Evolutionary conservation across 2,888 invertebrate species (phyloP).

Genomic region (Dascillus cervinus): DNA sequence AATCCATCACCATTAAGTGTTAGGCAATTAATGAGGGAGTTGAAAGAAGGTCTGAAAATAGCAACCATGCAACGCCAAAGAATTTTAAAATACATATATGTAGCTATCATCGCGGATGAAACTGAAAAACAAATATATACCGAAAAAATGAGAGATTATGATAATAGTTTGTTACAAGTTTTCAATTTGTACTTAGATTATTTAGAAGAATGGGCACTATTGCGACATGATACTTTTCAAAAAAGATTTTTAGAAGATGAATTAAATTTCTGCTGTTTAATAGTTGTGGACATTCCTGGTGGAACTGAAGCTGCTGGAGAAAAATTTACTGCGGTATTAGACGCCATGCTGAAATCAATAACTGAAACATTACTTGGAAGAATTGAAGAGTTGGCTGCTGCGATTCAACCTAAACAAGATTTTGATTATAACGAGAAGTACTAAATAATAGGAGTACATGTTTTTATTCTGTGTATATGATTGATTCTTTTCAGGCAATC

Average conservation of each 20-base stretch:
- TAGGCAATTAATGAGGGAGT: slow-evolving; percentile 73
- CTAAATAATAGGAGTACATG: slow-evolving; percentile 20
- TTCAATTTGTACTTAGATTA: slow-evolving; percentile 77
- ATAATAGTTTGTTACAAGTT: slow-evolving; percentile 60
- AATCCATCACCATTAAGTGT: slow-evolving; percentile 82
- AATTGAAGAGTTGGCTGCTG: slow-evolving; percentile 37
- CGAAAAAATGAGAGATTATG: slow-evolving; percentile 62
- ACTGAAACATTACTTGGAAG: slow-evolving; percentile 42
- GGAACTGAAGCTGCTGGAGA: slow-evolving; percentile 67
- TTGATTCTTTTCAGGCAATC: slow-evolving; percentile 45
- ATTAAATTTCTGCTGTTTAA: slow-evolving; percentile 77
- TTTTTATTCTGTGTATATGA: slow-evolving; percentile 27
- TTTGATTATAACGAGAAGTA: slow-evolving; percentile 29
- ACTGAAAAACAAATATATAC: slow-evolving; percentile 46
- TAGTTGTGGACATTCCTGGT: slow-evolving; percentile 67
- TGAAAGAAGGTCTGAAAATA: slow-evolving; percentile 81
- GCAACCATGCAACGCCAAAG: slow-evolving; percentile 75
- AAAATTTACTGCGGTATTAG: slow-evolving; percentile 59
- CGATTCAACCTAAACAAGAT: slow-evolving; percentile 30
- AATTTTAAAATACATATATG: slow-evolving; percentile 59
- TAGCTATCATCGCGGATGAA: slow-evolving; percentile 48
- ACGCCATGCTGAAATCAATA: slow-evolving; percentile 43
- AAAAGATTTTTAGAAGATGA: slow-evolving; percentile 79
- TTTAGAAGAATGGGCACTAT: slow-evolving; percentile 72
- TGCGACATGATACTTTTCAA: slow-evolving; percentile 55